phyloP scores from a whole-genome alignment of 2,113 vertebrate genomes.

The Eolophus roseicapilla region DNA sequence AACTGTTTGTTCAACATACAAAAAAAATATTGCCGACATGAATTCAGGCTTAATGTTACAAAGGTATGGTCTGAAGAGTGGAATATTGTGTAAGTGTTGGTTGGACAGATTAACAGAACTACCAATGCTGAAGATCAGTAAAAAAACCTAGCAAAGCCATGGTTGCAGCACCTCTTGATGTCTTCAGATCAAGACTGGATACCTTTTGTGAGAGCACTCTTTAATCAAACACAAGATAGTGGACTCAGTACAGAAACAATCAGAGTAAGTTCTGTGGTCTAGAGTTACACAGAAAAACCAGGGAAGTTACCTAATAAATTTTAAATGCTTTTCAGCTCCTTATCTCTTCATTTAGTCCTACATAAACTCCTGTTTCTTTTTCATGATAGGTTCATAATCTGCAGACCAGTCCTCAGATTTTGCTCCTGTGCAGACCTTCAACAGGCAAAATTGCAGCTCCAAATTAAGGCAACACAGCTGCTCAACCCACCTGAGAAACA shows the following conservation, averaged over 20 bases:
- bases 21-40: not conserved
- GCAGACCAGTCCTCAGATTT: not conserved
- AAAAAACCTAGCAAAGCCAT: not conserved
- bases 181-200: not conserved
- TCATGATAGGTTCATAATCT: not conserved
- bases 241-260: not conserved
- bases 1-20: not conserved
- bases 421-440: not conserved
- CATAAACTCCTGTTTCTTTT: not conserved
- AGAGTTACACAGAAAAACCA: not conserved
- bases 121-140: not conserved
- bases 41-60: not conserved
- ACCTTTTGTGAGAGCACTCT: not conserved
- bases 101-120: not conserved
- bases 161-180: not conserved
- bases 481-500: not conserved
- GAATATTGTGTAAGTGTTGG: not conserved
- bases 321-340: not conserved
- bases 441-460: not conserved
- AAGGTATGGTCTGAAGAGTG: not conserved
- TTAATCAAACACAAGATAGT: not conserved
- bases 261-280: not conserved
- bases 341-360: not conserved
- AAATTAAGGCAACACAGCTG: not conserved
- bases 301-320: not conserved